Evolutionary conservation across 2,888 invertebrate species (phyloP).

Genomic region (Drosophila vallismaia): DNA sequence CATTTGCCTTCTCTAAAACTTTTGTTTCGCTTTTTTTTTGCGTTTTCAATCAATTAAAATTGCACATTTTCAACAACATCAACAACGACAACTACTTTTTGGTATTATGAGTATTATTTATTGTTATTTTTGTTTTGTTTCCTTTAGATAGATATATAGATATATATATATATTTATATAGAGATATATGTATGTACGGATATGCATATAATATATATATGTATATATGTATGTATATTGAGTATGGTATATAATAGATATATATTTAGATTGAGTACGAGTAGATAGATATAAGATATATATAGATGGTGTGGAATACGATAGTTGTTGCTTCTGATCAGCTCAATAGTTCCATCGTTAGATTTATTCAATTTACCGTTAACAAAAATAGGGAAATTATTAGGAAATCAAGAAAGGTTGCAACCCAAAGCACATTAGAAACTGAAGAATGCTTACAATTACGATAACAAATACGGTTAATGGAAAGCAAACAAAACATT

Average conservation of each 20-base stretch:
- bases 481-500: slow-evolving; percentile 10
- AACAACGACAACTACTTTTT: slow-evolving; percentile 83
- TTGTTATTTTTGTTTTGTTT: slow-evolving; percentile 58
- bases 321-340: slow-evolving; percentile 37
- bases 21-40: slow-evolving; percentile 40
- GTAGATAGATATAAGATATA: slow-evolving; percentile 36
- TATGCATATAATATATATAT: slow-evolving; percentile 41
- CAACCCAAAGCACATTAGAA: background rate
- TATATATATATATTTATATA: slow-evolving; percentile 32
- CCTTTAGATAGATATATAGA: slow-evolving; percentile 52
- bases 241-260: slow-evolving; percentile 44
- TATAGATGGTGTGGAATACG: slow-evolving; percentile 44
- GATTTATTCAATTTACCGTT: slow-evolving; percentile 19
- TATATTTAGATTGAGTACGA: slow-evolving; percentile 37
- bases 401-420: background rate
- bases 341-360: slow-evolving; percentile 26
- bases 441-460: slow-evolving; percentile 1
- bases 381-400: slow-evolving; percentile 13
- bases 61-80: slow-evolving; percentile 83
- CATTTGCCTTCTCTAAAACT: slow-evolving; percentile 47
- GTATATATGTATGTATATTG: slow-evolving; percentile 40
- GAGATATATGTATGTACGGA: slow-evolving; percentile 34
- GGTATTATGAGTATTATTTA: slow-evolving; percentile 74
- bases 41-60: slow-evolving; percentile 78
- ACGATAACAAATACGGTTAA: slow-evolving; percentile 24